phyloP scores from a whole-genome alignment of 2,888 invertebrate species.

The Sphaerophoria taeniata region DNA sequence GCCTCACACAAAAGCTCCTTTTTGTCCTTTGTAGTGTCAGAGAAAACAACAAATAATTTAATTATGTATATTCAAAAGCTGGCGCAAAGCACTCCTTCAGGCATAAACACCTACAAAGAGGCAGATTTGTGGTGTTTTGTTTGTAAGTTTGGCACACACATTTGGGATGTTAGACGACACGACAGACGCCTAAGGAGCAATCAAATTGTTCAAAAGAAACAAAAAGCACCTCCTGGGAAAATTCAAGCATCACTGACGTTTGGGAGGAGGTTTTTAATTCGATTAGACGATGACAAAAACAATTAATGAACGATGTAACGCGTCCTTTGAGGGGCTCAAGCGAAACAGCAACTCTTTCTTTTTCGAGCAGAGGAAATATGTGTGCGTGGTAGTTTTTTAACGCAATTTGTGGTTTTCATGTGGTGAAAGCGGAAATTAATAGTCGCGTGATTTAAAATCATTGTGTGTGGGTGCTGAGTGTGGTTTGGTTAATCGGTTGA shows the following conservation, averaged over 20 bases:
- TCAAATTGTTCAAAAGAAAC: constrained; percentile 46
- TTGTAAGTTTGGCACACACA: constrained; percentile 27
- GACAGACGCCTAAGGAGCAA: constrained; percentile 65
- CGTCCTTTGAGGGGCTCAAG: constrained; percentile 79
- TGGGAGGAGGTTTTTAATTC: constrained; percentile 81
- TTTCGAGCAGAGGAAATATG: not conserved
- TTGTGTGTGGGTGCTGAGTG: not conserved
- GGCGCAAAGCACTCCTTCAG: constrained; percentile 69
- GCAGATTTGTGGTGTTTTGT: constrained; percentile 25
- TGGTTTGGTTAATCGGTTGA: constrained; percentile 62
- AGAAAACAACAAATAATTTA: constrained; percentile 75
- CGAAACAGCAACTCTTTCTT: constrained; percentile 14
- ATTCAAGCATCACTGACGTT: constrained; percentile 17
- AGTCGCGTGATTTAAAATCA: constrained; percentile 36
- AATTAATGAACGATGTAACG: constrained; percentile 82
- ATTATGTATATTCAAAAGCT: constrained; percentile 69
- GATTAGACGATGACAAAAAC: constrained; percentile 81
- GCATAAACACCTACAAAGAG: constrained; percentile 77
- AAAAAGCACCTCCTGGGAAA: not conserved
- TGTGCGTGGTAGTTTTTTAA: constrained; percentile 21
- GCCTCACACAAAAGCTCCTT: constrained; percentile 49
- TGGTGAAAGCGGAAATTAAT: constrained; percentile 36
- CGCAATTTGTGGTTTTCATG: constrained; percentile 42
- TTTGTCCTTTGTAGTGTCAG: constrained; percentile 79
- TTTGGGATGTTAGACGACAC: constrained; percentile 8